Percentiles rank a stretch among this genome's conserved stretches.
Evolutionary conservation across 2,797 vertebrate genomes (phyloP).

Genomic region (Sebastes itinus): DNA sequence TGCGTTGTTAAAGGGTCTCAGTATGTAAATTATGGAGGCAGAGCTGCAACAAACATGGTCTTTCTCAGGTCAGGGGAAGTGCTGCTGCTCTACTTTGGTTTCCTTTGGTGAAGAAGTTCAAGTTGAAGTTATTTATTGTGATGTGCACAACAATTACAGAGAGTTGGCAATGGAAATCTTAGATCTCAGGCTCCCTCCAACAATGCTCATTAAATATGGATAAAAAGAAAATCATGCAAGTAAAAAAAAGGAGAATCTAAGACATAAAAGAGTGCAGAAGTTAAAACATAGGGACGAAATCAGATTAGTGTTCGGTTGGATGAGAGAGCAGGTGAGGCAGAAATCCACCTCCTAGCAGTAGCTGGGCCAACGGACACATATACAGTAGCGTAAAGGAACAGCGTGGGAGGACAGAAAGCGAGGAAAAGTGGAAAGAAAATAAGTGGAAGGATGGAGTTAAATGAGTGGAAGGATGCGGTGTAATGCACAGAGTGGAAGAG

Average conservation of each 20-base stretch:
- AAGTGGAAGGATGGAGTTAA: slow-evolving; percentile 20
- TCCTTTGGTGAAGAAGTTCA: not conserved
- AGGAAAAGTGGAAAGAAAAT: slow-evolving; percentile 16
- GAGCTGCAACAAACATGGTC: not conserved
- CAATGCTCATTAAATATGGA: not conserved
- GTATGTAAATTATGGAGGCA: not conserved
- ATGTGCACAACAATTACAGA: not conserved
- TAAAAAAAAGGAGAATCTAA: not conserved
- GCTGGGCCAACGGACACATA: slow-evolving; percentile 4
- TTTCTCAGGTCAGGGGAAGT: not conserved
- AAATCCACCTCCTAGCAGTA: slow-evolving; percentile 33
- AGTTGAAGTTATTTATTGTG: not conserved
- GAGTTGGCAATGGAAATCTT: not conserved
- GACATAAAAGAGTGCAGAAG: not conserved
- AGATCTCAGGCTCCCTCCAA: not conserved
- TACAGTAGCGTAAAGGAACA: not conserved
- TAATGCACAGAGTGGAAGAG: not conserved
- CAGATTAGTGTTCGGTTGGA: slow-evolving; percentile 5
- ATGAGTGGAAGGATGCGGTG: not conserved
- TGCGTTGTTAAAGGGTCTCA: not conserved
- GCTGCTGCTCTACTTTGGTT: not conserved
- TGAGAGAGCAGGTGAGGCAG: slow-evolving; percentile 47
- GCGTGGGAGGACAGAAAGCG: slow-evolving; percentile 39
- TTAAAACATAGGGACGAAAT: not conserved
- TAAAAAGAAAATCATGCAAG: not conserved